Base-by-base conservation (phyloP, 2,113 vertebrate species). In the Bagarius yarrelli region DNA sequence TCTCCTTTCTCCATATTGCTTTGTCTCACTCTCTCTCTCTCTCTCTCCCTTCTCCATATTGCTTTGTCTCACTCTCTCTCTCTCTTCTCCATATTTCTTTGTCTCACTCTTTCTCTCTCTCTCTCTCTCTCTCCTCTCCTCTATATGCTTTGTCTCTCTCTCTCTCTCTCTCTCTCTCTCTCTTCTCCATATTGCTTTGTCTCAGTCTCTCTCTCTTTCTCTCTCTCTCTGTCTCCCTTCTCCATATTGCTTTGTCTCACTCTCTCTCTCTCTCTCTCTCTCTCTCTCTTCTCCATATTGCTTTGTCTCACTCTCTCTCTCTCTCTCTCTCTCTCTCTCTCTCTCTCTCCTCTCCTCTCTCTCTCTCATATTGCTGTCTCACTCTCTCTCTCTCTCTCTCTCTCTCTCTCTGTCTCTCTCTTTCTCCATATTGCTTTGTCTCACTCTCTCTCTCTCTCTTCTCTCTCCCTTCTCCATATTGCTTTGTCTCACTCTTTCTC, bases 171-270 rank as follows among this genome's bases (percentile, higher is more conserved):
- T 66, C 64, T 66, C 47, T 72, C 61, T 75, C 71, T 18, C 19
- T 21, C 40, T 56, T 52, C 47, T 30, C 53, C 64, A 34, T 70
- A 27, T 27, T 55, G 18, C 53, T 55, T 18, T 67, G 59, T 60
- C 72, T 77, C 73, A 64, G 27, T 63, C 55, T 78, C n/a, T 79
- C 80, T 25, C 55, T 84, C 50, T 79, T 50, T 78, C 14, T 27
- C 60, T 67, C 64, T 66, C 36, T 72, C 63, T 76, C 72, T 19
- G n/a, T n/a, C n/a, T n/a, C 15, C 25, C 40, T 50, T 53, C 50
- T 32, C 55, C 57, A 34, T 71, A 30, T 30, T 56, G 19, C 53
- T 56, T 19, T 67, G 59, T 60, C 73, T 77, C 74, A 66, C 36
- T 63, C 56, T 78, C 64, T 79, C 80, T 25, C 55, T 84, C 47